Evolutionary conservation across 2,797 vertebrate genomes (phyloP).

Genomic region (Acanthopagrus latus): DNA sequence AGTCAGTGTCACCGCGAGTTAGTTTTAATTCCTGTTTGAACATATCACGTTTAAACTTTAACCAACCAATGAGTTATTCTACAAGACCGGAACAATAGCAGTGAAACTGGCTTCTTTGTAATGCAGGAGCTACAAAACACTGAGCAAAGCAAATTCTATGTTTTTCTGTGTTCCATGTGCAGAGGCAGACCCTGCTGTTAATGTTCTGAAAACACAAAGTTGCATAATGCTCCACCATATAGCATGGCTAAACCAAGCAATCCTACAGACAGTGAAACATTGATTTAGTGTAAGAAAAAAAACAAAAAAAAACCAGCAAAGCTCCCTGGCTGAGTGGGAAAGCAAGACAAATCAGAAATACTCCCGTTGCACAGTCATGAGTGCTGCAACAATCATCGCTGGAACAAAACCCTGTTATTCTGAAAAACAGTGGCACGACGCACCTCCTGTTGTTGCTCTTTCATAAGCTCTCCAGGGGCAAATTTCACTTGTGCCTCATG

Average conservation of each 20-base stretch:
- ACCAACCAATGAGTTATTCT: background rate
- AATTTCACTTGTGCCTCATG: constrained; percentile 41
- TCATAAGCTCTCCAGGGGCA: constrained; percentile 49
- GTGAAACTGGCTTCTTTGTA: background rate
- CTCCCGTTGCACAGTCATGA: constrained; percentile 5
- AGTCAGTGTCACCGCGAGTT: background rate
- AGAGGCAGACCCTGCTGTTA: background rate
- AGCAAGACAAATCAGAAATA: constrained; percentile 27
- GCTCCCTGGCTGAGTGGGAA: constrained; percentile 19
- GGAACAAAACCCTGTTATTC: constrained; percentile 43
- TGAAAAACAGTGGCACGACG: constrained; percentile 31
- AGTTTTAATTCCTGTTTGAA: background rate
- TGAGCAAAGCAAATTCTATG: background rate
- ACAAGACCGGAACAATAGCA: background rate
- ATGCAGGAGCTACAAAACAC: background rate
- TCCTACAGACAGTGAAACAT: constrained; percentile 16
- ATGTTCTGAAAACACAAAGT: constrained; percentile 9
- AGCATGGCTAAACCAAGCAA: background rate
- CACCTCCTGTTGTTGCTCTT: constrained; percentile 51
- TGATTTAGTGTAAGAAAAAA: constrained; percentile 17
- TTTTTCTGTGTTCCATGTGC: constrained; percentile 4
- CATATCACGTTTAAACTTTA: background rate
- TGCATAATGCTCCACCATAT: background rate
- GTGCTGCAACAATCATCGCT: constrained; percentile 39
- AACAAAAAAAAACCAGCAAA: constrained; percentile 8